Percentiles rank a stretch among this genome's conserved stretches.
Conservation (phyloP, 2,113 vertebrate genomes). For the Synodontis membranacea region DNA sequence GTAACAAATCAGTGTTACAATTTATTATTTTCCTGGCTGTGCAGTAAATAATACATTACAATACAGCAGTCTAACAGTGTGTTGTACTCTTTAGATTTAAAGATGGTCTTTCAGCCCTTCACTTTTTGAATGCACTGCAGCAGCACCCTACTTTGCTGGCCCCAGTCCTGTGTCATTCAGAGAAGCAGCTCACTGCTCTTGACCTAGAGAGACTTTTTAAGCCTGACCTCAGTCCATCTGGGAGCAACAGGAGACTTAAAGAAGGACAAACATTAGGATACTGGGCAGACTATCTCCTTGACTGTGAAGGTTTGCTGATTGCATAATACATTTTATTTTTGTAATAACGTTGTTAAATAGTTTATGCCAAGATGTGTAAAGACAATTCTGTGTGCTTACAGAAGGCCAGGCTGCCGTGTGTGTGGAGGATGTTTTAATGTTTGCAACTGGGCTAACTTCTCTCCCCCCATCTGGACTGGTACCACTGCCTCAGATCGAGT, state of each 20-base stretch:
- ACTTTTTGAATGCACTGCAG: conserved; percentile 37
- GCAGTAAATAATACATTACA: too few relatives aligned
- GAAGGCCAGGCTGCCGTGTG: not conserved
- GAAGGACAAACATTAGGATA: conserved; percentile 37
- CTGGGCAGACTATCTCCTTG: conserved; percentile 32
- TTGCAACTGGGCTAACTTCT: conserved; percentile 27
- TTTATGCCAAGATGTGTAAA: too few relatives aligned
- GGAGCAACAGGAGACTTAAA: conserved; percentile 46
- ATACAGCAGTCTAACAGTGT: too few relatives aligned
- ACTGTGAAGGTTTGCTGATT: not conserved
- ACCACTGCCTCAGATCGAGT: conserved; percentile 12
- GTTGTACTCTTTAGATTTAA: too few relatives aligned
- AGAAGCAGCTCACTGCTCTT: too few relatives aligned
- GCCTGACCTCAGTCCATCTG: conserved; percentile 50
- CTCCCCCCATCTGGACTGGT: conserved; percentile 19
- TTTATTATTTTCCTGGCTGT: too few relatives aligned
- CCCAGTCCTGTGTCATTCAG: too few relatives aligned
- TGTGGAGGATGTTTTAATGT: conserved; percentile 15
- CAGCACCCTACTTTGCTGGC: conserved; percentile 43
- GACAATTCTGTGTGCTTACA: not conserved
- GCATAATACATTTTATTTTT: too few relatives aligned
- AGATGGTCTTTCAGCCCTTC: not conserved
- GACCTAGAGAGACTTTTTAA: conserved; percentile 45
- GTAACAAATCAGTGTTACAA: not conserved
- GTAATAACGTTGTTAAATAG: too few relatives aligned